Percentiles rank a stretch among this genome's conserved stretches.
These are phyloP conservation scores for Procapra przewalskii DNA, from an alignment of 2,113 vertebrate species.

Conservation along the genomic window DNA sequence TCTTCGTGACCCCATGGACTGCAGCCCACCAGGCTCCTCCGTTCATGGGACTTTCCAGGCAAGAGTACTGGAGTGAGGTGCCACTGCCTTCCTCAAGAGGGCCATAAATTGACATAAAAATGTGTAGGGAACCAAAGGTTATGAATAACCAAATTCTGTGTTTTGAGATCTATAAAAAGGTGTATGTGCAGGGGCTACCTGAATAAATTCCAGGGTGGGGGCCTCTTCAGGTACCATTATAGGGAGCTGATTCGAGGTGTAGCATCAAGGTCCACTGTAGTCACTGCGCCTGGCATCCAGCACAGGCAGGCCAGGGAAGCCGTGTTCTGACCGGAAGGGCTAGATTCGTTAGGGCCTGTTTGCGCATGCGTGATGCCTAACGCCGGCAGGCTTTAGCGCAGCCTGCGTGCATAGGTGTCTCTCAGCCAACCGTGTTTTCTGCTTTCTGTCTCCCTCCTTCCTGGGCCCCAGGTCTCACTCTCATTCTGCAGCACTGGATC, in stretches of 20 bases:
- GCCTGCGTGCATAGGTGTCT: background rate
- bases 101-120: background rate
- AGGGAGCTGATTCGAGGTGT: background rate
- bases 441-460: background rate
- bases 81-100: background rate
- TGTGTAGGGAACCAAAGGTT: background rate
- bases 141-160: background rate
- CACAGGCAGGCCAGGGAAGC: background rate
- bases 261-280: background rate
- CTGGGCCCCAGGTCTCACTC: background rate
- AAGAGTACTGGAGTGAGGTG: too few relatives aligned
- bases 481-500: background rate
- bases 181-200: background rate
- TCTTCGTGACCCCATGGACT: too few relatives aligned
- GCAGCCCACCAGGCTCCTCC: too few relatives aligned
- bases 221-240: background rate
- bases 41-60: too few relatives aligned
- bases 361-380: background rate
- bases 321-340: background rate
- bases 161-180: background rate
- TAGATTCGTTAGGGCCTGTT: background rate
- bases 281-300: accelerated
- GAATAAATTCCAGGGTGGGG: background rate
- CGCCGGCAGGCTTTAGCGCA: background rate
- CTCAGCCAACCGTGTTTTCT: background rate